A percentile compares a stretch with the other conserved stretches of the same genome.
These are phyloP conservation scores for Forpus xanthops DNA, from an alignment of 2,797 vertebrate species.

Conservation along the genomic window DNA sequence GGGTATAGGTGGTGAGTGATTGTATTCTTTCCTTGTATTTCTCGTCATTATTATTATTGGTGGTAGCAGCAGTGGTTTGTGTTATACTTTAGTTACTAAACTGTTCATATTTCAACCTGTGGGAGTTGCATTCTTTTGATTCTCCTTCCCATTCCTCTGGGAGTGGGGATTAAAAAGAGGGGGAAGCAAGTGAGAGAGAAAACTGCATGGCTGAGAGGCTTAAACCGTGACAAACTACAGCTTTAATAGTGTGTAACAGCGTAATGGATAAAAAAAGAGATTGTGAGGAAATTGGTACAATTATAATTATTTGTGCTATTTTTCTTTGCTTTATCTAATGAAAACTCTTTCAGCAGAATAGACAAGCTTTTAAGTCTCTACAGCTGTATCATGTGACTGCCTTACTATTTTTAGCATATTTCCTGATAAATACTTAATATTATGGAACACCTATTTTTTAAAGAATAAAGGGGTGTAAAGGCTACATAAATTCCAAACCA, in stretches of 20 bases:
- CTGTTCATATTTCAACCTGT: too few relatives aligned
- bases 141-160: too few relatives aligned
- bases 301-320: constrained; percentile 44
- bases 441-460: neutral
- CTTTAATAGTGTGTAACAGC: constrained; percentile 61
- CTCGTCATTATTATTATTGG: too few relatives aligned
- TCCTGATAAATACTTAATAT: constrained; percentile 42
- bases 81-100: too few relatives aligned
- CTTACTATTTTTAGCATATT: constrained; percentile 21
- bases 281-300: constrained; percentile 60
- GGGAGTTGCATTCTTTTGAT: too few relatives aligned
- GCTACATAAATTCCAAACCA: constrained; percentile 11
- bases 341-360: constrained; percentile 44
- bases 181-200: too few relatives aligned
- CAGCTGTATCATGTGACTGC: constrained; percentile 23
- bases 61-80: too few relatives aligned
- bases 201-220: too few relatives aligned
- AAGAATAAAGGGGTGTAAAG: constrained; percentile 5
- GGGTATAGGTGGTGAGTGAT: too few relatives aligned
- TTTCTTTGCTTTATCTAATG: constrained; percentile 67
- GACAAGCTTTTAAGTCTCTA: constrained; percentile 54
- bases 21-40: too few relatives aligned
- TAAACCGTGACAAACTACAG: too few relatives aligned
- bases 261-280: constrained; percentile 56
- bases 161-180: too few relatives aligned